Evolutionary conservation across 2,113 vertebrate genomes (phyloP), one percentile per base, ranked within the genome.

Genomic region (Microcebus lehilahytsara): DNA sequence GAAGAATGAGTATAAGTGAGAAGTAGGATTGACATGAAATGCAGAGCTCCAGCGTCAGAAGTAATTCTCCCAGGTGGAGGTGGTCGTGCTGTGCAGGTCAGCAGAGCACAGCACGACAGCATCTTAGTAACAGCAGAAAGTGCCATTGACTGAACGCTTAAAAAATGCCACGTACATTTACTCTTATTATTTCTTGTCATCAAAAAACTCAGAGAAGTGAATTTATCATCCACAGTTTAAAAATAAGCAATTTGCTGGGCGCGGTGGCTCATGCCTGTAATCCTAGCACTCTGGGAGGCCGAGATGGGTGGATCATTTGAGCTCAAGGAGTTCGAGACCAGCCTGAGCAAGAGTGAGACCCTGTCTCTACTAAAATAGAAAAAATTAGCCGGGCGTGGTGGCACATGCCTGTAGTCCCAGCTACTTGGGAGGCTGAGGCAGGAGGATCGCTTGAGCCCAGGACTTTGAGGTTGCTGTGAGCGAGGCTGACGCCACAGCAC

Each of bases 21-120:
- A 91, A 95, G 40, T 42, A 91, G 58, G 69, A 85, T 46, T 93
- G 71, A 84, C 30, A 74, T 11, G 6, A 92, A 96, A 69, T 77
- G 32, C 12, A 85, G 83, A 85, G 6, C 42, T 75, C n/a, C n/a
- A 56, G 53, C 60, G 42, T 51, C 20, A 86, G 23, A 93, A 81
- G 17, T 16, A 75, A 75, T 62, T 53, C 60, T 69, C 56, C 67
- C 40, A 95, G 40, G 22, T 79, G 32, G n/a, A 32, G 13, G 80
- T 64, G 40, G 40, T 25, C 32, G 94, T 40, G 11, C 40, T 40
- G 60, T 72, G 30, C 51, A 69, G 67, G 30, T 85, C 42, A 77
- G 19, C 46, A 69, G 30, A 62, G 9, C 4, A 62, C 2, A 53
- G 20, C 37, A 69, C 49, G 72, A n/a, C 2, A 51, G 22, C 6